Conservation (phyloP, 2,888 invertebrate species). For the Mechanitis messenoides region DNA sequence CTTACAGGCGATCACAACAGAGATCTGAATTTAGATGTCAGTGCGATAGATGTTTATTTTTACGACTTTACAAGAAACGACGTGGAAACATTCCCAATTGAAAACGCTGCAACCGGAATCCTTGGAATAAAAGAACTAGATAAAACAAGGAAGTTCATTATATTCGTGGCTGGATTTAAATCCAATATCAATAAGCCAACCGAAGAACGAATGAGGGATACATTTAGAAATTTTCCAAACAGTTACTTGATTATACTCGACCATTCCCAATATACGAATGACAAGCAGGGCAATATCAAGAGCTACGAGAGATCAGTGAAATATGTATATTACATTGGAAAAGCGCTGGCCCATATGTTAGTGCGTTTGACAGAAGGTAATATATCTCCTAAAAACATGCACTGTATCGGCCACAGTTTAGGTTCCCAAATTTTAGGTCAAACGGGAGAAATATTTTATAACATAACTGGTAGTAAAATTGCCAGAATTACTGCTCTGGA, state of each 20-base stretch:
- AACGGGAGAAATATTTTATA: conserved; percentile 49
- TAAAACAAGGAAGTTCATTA: conserved; percentile 41
- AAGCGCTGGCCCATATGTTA: conserved; percentile 53
- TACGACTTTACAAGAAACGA: conserved; percentile 48
- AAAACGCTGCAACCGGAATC: conserved; percentile 52
- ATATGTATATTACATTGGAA: conserved; percentile 62
- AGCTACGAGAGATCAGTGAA: conserved; percentile 63
- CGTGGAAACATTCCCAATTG: conserved; percentile 40
- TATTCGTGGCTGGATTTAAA: conserved; percentile 63
- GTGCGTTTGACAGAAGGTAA: conserved; percentile 44
- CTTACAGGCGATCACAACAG: conserved; percentile 34
- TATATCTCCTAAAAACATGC: conserved; percentile 53
- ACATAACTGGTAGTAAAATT: conserved; percentile 48
- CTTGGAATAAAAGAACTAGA: conserved; percentile 44
- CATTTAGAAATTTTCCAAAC: conserved; percentile 53
- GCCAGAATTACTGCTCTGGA: conserved; percentile 60
- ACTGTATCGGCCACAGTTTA: conserved; percentile 63
- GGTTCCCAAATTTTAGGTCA: conserved; percentile 63
- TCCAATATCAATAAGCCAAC: conserved; percentile 58
- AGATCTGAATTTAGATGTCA: conserved; percentile 50
- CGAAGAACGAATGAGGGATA: conserved; percentile 52
- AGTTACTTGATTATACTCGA: conserved; percentile 66
- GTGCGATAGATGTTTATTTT: conserved; percentile 53
- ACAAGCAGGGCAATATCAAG: conserved; percentile 49
- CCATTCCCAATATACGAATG: conserved; percentile 62